Evolutionary conservation across 2,888 invertebrate genomes (phyloP), one percentile per base, ranked within the genome.

Genomic region (Seira sanloemensis): DNA sequence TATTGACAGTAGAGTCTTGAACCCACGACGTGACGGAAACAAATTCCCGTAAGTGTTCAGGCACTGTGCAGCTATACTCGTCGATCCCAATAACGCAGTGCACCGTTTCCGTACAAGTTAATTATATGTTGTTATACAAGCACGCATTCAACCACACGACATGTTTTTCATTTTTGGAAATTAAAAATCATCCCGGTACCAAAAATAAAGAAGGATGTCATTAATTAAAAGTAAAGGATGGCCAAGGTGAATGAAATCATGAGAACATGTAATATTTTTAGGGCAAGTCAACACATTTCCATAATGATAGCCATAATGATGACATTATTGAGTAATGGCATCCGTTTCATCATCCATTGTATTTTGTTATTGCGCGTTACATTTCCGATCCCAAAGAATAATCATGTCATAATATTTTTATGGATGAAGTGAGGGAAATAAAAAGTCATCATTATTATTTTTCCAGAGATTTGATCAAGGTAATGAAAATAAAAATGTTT

Each of bases 1-100:
- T 95, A 92, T 94, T 95, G 92, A 95, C 93, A 89, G 94, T 94
- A 79, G 95, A 95, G 90, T 96, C 96, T 91, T 96, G 95, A 87
- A 96, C 94, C 98, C 98, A 98, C 76, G 97, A 96, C 37, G 97
- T 97, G 86, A 95, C 94, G 92, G 94, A 94, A 90, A 97, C 95
- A 91, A 96, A 96, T 90, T 97, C 97, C 88, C 95, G 94, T 91
- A 97, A 96, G 92, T 96, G 97, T 89, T 95, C 94, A 65, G 97
- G 97, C 90, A 97, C 96, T 91, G 96, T 94, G 92, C 98, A 98
- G 90, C 91, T 91, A 37, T 37, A 37, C n/a, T 50, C 50, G 12
- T 37, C 5, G 37, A 37, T 7, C 37, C 37, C 4, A n/a, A n/a
- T n/a, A n/a, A n/a, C n/a, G n/a, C n/a, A n/a, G n/a, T n/a, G n/a